Percentiles rank a stretch among this genome's conserved stretches.
phyloP scores from a whole-genome alignment of 2,797 vertebrate species.

The Chlorospingus flavigularis region DNA sequence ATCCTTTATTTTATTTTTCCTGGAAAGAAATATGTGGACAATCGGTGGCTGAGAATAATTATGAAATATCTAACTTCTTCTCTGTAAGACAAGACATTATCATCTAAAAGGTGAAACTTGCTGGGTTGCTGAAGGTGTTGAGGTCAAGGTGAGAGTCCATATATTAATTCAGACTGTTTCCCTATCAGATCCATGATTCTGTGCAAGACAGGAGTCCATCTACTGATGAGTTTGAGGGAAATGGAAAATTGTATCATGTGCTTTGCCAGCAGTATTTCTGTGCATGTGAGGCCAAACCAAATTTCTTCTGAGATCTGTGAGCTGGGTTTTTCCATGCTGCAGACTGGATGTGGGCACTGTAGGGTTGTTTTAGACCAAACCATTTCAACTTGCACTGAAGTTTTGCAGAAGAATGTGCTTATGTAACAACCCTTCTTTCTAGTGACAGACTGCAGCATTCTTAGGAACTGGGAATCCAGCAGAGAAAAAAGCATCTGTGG shows the following conservation, averaged over 20 bases:
- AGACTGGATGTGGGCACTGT: neutral
- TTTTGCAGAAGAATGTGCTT: neutral
- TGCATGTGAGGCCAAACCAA: neutral
- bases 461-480: neutral
- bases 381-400: neutral
- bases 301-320: neutral
- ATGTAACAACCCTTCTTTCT: neutral
- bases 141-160: neutral
- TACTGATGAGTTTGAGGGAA: neutral
- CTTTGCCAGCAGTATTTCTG: neutral
- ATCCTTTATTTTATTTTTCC: conserved; percentile 48
- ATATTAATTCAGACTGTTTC: neutral
- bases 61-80: neutral
- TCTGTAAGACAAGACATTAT: neutral
- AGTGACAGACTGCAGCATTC: neutral
- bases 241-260: neutral
- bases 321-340: neutral
- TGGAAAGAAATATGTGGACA: conserved; percentile 30
- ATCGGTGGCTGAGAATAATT: neutral
- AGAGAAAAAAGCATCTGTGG: neutral
- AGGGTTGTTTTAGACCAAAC: neutral
- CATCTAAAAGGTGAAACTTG: neutral
- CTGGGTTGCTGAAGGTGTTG: neutral
- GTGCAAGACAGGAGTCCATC: neutral
- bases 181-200: neutral